Evolutionary conservation across 2,888 invertebrate species (phyloP).

Genomic region (Plebejus melissa): DNA sequence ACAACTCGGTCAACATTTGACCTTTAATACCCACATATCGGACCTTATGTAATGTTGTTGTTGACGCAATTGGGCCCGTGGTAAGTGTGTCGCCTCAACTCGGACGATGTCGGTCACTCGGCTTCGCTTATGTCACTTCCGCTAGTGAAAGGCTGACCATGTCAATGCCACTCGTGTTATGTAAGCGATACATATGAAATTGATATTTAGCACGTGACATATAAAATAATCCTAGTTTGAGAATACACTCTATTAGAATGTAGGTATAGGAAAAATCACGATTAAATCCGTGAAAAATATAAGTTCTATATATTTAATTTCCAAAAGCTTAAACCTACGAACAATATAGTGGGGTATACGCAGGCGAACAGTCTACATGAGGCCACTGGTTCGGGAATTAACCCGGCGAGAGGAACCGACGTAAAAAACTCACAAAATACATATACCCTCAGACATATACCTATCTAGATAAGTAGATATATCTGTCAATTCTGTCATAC

Average conservation of each 20-base stretch:
- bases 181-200: slow-evolving; percentile 22
- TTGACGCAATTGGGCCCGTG: slow-evolving; percentile 71
- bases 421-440: too few species aligned
- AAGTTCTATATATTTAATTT: too few species aligned
- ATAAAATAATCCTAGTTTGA: slow-evolving; percentile 25
- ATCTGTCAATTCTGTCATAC: too few species aligned
- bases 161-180: slow-evolving; percentile 22
- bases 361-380: too few species aligned
- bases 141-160: slow-evolving; percentile 48
- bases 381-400: too few species aligned
- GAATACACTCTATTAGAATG: neutral
- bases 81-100: slow-evolving; percentile 62
- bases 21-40: slow-evolving; percentile 11
- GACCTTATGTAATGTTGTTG: slow-evolving; percentile 34
- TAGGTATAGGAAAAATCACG: too few species aligned
- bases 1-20: slow-evolving; percentile 2
- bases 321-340: too few species aligned
- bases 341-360: too few species aligned
- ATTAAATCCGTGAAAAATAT: too few species aligned
- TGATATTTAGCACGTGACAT: slow-evolving; percentile 1
- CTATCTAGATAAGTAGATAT: too few species aligned
- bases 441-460: too few species aligned
- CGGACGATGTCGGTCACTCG: slow-evolving; percentile 21
- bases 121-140: slow-evolving; percentile 52
- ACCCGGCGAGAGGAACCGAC: too few species aligned